phyloP scores from a whole-genome alignment of 2,888 invertebrate genomes.

The Pseudoips prasinana region DNA sequence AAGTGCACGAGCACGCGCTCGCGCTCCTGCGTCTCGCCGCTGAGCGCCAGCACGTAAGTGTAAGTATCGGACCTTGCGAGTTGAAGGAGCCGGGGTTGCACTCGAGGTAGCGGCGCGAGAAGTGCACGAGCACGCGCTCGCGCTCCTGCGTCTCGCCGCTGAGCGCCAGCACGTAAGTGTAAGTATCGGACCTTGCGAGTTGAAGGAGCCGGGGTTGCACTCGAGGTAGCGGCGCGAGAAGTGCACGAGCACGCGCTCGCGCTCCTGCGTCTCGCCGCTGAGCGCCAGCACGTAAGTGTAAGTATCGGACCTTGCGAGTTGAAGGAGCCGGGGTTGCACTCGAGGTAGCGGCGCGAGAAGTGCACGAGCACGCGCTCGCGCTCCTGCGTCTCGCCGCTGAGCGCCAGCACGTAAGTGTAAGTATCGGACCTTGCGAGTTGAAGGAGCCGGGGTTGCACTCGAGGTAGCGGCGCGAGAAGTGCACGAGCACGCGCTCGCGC shows the following conservation, averaged over 20 bases:
- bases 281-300: slow-evolving; percentile 89
- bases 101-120: slow-evolving; percentile 93
- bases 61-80: slow-evolving; percentile 95
- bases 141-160: slow-evolving; percentile 96
- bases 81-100: slow-evolving; percentile 94
- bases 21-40: slow-evolving; percentile 96
- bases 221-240: slow-evolving; percentile 95
- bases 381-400: slow-evolving; percentile 96
- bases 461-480: slow-evolving; percentile 94
- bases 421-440: slow-evolving; percentile 94
- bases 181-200: slow-evolving; percentile 95
- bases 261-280: slow-evolving; percentile 95
- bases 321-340: slow-evolving; percentile 93
- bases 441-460: slow-evolving; percentile 94
- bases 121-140: slow-evolving; percentile 94
- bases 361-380: slow-evolving; percentile 94
- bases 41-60: slow-evolving; percentile 80
- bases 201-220: slow-evolving; percentile 93
- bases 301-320: slow-evolving; percentile 95
- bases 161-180: slow-evolving; percentile 78
- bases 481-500: slow-evolving; percentile 93
- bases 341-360: slow-evolving; percentile 94
- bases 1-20: slow-evolving; percentile 96
- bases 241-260: slow-evolving; percentile 94
- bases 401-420: slow-evolving; percentile 88